Evolutionary conservation across 2,888 invertebrate species (phyloP), one percentile per base, ranked within the genome.

Genomic region (Drosophila histrio): DNA sequence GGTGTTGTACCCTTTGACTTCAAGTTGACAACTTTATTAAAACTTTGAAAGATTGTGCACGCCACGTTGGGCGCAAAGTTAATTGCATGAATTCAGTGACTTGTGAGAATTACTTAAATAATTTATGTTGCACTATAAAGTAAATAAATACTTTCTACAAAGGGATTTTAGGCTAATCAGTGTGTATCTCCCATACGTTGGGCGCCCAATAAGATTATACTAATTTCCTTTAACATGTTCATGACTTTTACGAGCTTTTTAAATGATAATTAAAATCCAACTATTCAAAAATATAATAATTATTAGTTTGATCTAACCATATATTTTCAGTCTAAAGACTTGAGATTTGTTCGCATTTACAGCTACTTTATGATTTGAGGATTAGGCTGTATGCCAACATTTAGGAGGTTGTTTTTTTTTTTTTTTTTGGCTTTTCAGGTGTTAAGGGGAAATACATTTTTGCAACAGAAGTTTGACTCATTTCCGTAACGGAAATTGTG

Each of bases 401-500:
- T 28, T 21, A n/a, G 7, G 30, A n/a, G n/a, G n/a, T n/a, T n/a
- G n/a, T n/a, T n/a, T n/a, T n/a, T n/a, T 13, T 47, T 2, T 30
- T 26, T 6, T 2, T 26, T 60, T 8, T 15, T 41, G 17, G 9
- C 30, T 11, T 19, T 36, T 24, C 36, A 65, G 67, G 58, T 66
- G 67, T 46, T 57, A 3, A 39, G 21, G 13, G 8, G 8, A 30
- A 38, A 24, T 22, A 34, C 38, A 22, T 15, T 15, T 26, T 24
- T 41, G 47, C 53, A 38, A 36, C 28, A 39, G 46, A 56, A 59
- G 57, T 74, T 56, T 21, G 38, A 47, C 53, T 76, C 56, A 60
- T 66, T 66, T 79, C 77, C 58, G 43, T 53, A 19, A 44, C 53
- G 78, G 78, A 73, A 77, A 80, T 80, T 66, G 67, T 61, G 34